A percentile compares a stretch with the other conserved stretches of the same genome.
phyloP scores from a whole-genome alignment of 2,113 vertebrate species.

The Dasyornis broadbenti region DNA sequence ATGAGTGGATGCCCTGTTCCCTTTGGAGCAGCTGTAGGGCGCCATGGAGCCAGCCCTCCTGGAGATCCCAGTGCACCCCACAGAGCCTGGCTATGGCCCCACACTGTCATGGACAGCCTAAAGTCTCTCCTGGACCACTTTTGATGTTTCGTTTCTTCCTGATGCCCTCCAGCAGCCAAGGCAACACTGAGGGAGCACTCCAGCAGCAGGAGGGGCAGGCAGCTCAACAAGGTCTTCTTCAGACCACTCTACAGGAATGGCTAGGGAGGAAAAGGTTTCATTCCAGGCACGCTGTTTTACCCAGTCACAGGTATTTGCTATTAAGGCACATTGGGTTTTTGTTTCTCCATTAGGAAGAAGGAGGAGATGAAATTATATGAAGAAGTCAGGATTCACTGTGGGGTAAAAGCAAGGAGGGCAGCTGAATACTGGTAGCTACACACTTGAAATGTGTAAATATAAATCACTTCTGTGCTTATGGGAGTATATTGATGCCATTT shows the following conservation, averaged over 20 bases:
- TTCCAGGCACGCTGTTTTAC: not conserved
- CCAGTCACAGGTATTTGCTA: not conserved
- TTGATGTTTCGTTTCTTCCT: not conserved
- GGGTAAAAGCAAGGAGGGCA: not conserved
- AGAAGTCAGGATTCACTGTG: not conserved
- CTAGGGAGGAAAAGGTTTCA: not conserved
- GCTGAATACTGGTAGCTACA: not conserved
- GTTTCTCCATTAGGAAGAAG: not conserved
- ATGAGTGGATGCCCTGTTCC: accelerated
- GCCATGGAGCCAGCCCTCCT: accelerated
- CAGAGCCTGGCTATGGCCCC: not conserved
- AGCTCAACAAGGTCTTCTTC: not conserved
- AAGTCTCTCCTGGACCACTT: not conserved
- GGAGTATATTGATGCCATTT: not conserved
- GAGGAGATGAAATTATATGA: not conserved
- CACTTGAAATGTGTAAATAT: not conserved
- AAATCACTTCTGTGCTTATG: not conserved
- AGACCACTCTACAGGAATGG: not conserved
- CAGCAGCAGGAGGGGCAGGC: not conserved
- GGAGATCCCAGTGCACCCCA: accelerated
- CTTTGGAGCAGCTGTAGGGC: not conserved
- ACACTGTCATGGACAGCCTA: accelerated
- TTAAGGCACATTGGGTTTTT: not conserved
- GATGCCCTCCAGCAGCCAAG: not conserved
- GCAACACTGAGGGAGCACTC: accelerated